Evolutionary conservation across 2,797 vertebrate species (phyloP).

Genomic region (Crax fasciolata): DNA sequence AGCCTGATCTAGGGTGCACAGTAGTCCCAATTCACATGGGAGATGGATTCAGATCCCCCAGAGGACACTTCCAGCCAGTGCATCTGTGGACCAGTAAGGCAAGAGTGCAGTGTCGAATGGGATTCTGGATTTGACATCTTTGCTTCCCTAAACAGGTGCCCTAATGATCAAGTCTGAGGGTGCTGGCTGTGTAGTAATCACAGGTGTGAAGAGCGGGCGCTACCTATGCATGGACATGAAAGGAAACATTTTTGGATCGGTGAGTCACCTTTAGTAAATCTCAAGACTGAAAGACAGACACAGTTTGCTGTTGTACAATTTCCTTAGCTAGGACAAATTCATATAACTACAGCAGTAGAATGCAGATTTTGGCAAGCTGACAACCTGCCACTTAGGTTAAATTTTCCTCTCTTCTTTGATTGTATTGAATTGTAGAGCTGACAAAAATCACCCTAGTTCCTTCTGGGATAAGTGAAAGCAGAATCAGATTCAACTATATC

Average conservation of each 20-base stretch:
- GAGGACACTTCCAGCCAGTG: not conserved
- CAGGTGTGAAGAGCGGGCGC: conserved; percentile 85
- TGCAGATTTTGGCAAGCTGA: not conserved
- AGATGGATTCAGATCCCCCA: not conserved
- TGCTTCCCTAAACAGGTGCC: conserved; percentile 79
- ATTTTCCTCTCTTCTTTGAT: not conserved
- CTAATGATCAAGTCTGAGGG: conserved; percentile 82
- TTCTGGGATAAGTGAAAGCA: not conserved
- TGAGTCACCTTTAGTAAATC: conserved; percentile 82
- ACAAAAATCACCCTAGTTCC: not conserved
- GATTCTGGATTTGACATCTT: not conserved
- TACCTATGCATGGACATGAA: conserved; percentile 88
- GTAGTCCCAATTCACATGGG: not conserved
- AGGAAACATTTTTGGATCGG: conserved; percentile 86
- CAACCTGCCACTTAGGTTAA: not conserved
- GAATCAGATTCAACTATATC: not conserved
- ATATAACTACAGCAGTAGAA: not conserved
- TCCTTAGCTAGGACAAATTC: not conserved
- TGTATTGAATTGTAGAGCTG: not conserved
- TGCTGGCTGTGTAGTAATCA: conserved; percentile 86
- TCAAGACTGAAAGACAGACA: not conserved
- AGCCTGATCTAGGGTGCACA: not conserved
- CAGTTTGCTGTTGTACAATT: not conserved
- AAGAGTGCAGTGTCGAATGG: accelerated
- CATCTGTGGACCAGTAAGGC: not conserved